A percentile compares a stretch with the other conserved stretches of the same genome.
Evolutionary conservation across 2,113 vertebrate species (phyloP).

Genomic region (Bucco capensis): DNA sequence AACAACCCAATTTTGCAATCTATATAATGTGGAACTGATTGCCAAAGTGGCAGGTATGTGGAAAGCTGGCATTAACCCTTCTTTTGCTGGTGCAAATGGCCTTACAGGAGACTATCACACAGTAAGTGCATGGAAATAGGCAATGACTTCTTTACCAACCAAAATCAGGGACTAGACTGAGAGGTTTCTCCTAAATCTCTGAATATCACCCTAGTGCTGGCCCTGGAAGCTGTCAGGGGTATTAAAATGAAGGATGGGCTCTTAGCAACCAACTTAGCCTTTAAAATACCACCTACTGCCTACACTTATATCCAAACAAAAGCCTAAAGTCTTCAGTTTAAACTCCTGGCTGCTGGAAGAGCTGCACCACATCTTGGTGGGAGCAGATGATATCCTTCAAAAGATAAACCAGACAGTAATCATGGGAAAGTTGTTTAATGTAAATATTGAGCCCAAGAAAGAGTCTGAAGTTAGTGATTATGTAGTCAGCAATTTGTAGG

Average conservation of each 20-base stretch:
- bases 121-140: neutral
- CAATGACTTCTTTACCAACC: neutral
- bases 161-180: neutral
- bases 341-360: neutral
- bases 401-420: neutral
- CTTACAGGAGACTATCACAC: neutral
- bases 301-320: neutral
- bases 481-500: neutral
- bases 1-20: neutral
- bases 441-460: neutral
- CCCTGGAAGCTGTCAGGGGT: neutral
- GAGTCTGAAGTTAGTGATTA: neutral
- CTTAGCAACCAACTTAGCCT: neutral
- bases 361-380: neutral
- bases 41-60: neutral
- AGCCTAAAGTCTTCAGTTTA: neutral
- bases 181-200: neutral
- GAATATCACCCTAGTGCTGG: neutral
- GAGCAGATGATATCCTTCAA: neutral
- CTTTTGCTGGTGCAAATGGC: neutral
- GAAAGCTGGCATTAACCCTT: neutral
- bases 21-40: neutral
- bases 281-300: neutral
- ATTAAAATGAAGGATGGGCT: neutral
- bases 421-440: neutral